These are phyloP conservation scores for Tetraneura akinire DNA, from an alignment of 1,140 invertebrate species.

Conservation along the genomic window DNA sequence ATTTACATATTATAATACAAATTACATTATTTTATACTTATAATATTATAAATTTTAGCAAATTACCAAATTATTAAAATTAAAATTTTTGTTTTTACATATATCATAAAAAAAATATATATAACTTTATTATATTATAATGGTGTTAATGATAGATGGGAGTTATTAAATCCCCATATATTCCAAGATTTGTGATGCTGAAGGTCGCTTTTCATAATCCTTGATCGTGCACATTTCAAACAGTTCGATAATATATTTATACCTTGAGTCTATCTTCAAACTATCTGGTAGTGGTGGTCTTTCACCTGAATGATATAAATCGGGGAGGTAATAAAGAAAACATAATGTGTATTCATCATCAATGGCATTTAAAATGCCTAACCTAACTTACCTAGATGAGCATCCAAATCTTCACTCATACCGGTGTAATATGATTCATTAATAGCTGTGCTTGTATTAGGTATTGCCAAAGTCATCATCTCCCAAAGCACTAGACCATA, in stretches of 20 bases:
- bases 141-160: too few relatives aligned
- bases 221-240: slow-evolving; percentile 73
- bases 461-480: slow-evolving; percentile 72
- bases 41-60: too few relatives aligned
- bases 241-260: slow-evolving; percentile 68
- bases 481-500: slow-evolving; percentile 79
- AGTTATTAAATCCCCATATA: slow-evolving; percentile 6
- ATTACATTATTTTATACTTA: too few relatives aligned
- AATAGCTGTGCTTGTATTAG: slow-evolving; percentile 60
- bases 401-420: slow-evolving; percentile 30
- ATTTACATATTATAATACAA: too few relatives aligned
- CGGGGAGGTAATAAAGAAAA: not conserved
- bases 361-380: not conserved
- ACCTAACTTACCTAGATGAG: slow-evolving; percentile 27
- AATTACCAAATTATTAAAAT: too few relatives aligned
- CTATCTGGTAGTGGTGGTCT: slow-evolving; percentile 70
- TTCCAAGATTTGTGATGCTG: slow-evolving; percentile 59
- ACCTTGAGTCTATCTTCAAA: slow-evolving; percentile 61
- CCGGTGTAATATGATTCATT: slow-evolving; percentile 16
- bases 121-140: too few relatives aligned
- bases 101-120: too few relatives aligned
- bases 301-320: slow-evolving; percentile 57
- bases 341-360: not conserved
- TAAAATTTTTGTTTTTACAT: too few relatives aligned
- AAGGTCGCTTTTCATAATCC: slow-evolving; percentile 65